These are phyloP conservation scores for Creontiades dilutus DNA, from an alignment of 2,888 invertebrate species.

Conservation along the genomic window DNA sequence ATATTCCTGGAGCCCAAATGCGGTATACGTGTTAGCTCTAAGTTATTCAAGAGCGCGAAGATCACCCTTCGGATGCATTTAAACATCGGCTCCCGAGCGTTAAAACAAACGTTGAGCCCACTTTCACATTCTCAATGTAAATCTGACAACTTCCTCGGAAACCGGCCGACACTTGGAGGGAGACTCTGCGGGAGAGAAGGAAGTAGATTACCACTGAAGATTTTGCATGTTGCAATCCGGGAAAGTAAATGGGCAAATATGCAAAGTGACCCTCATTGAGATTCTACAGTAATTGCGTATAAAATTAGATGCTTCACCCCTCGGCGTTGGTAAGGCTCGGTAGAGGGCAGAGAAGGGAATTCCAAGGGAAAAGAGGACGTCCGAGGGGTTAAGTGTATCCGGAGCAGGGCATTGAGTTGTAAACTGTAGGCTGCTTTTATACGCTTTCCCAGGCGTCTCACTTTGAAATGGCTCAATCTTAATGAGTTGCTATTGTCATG, in stretches of 20 bases:
- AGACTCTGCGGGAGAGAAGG: background rate
- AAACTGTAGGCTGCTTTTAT: slow-evolving; percentile 8
- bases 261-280: slow-evolving; percentile 67
- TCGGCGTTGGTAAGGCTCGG: background rate
- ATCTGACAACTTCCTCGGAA: slow-evolving; percentile 8
- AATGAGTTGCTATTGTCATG: no score
- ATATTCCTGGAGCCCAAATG: no score
- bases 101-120: background rate
- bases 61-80: background rate
- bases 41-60: background rate
- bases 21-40: no score
- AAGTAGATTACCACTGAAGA: slow-evolving; percentile 44
- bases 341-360: background rate
- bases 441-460: background rate
- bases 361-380: slow-evolving; percentile 11
- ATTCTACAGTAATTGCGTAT: slow-evolving; percentile 64
- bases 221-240: slow-evolving; percentile 56
- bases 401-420: slow-evolving; percentile 22
- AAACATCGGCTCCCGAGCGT: background rate
- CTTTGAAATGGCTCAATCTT: background rate
- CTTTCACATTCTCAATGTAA: slow-evolving; percentile 20
- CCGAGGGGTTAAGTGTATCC: slow-evolving; percentile 30
- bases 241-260: slow-evolving; percentile 55
- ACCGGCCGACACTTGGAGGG: slow-evolving; percentile 18
- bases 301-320: slow-evolving; percentile 46